Evolutionary conservation across 2,888 invertebrate genomes (phyloP), one percentile per base, ranked within the genome.

Genomic region (Lacanobia oleracea): DNA sequence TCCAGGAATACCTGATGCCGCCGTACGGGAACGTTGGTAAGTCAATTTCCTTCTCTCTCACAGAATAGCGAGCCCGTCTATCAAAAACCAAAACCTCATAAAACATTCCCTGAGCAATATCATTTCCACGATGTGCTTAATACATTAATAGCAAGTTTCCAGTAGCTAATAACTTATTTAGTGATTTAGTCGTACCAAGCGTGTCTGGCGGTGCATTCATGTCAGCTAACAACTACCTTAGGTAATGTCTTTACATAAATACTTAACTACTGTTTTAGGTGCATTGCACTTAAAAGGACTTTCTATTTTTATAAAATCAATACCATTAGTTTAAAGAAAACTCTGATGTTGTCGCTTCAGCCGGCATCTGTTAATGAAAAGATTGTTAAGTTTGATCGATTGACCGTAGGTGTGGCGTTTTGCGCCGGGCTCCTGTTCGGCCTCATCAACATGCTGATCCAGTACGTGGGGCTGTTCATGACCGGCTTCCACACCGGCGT

Each of bases 381-480:
- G 9, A 16, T 10, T 62, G 54, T 59, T 71, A 27, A 59, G 9
- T 23, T 72, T 21, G 50, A 62, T 57, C 67, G 72, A 74, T 64
- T 69, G 64, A 69, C 89, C 91, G 82, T 94, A 96, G 98, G 97
- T 74, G 97, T 98, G 62, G 97, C 98, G 0, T 90, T 98, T 27
- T 97, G 97, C 72, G 98, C 98, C 40, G 98, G 98, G 16, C 93
- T 98, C 33, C 94, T 98, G 56, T 97, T 98, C 87, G 98, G 98
- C 18, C 96, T 98, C 75, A 97, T 98, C 88, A 98, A 98, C 16
- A 98, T 98, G 97, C 96, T 98, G 87, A 98, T 98, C 72, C 98
- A 98, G 89, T 98, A 98, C 90, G 97, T 98, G 53, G 98, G 98
- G 8, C 96, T 98, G 71, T 98, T 98, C 93, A 97, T 98, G 96